These are phyloP conservation scores for Xylocopa sonorina DNA, from an alignment of 1,140 invertebrate genomes.

Conservation along the genomic window DNA sequence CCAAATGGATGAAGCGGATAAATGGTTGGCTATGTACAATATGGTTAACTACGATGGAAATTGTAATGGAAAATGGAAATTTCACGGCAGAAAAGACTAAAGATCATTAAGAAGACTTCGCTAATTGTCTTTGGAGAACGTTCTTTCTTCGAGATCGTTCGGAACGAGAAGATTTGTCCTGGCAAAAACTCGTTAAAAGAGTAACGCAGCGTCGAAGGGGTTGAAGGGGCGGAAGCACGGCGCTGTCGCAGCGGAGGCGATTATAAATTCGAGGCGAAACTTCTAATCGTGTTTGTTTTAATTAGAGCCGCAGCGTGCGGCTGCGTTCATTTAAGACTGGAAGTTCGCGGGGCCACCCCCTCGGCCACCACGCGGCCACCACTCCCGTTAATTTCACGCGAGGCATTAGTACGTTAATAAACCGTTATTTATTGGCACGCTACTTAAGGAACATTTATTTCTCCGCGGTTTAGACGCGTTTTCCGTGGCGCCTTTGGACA, in stretches of 20 bases:
- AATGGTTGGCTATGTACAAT: too few relatives aligned
- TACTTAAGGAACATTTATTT: slow-evolving; percentile 58
- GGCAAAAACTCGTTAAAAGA: slow-evolving; percentile 19
- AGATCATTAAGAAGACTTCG: too few relatives aligned
- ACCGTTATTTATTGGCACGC: slow-evolving; percentile 71
- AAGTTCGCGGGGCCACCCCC: slow-evolving; percentile 53
- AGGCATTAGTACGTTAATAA: slow-evolving; percentile 73
- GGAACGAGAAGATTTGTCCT: neutral
- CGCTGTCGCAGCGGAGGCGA: slow-evolving; percentile 53
- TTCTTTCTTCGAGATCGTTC: neutral
- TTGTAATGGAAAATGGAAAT: too few relatives aligned
- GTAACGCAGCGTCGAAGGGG: neutral
- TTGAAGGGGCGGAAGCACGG: neutral
- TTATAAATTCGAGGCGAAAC: slow-evolving; percentile 76
- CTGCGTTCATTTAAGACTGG: slow-evolving; percentile 67
- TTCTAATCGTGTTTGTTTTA: slow-evolving; percentile 79
- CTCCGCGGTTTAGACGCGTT: slow-evolving; percentile 42
- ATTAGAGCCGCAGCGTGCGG: slow-evolving; percentile 75
- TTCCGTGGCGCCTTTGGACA: slow-evolving; percentile 44
- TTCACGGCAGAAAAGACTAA: too few relatives aligned
- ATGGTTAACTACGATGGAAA: too few relatives aligned
- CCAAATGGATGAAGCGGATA: too few relatives aligned
- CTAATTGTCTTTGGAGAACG: too few relatives aligned
- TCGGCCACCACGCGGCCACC: slow-evolving; percentile 1
- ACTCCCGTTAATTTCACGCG: slow-evolving; percentile 70